Base-by-base conservation (phyloP, 2,797 vertebrate genomes). In the Myotis daubentonii region DNA sequence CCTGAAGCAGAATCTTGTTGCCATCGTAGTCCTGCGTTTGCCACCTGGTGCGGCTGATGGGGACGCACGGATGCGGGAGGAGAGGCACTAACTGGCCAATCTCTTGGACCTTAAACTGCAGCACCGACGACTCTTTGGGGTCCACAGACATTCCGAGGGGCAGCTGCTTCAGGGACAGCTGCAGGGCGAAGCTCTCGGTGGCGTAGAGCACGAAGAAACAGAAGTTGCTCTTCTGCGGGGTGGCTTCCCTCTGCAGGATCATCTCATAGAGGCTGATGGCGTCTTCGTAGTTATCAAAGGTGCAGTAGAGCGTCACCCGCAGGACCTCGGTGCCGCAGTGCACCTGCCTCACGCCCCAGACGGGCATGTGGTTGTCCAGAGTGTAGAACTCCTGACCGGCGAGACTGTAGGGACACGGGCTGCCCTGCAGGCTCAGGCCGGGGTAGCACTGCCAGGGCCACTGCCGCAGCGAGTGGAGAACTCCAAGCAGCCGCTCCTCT, bases 21-120 rank as follows among this genome's bases (percentile, higher is more conserved):
- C 99, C 99, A 0, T 99, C 99, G 0, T 99, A 99, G 98, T 99
- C 99, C 96, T 99, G 99, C 0, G 99, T 99, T 98, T 99, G 99
- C 99, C 99, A 99, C 95, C 99, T 98, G 66, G 98, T 98, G 76
- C 96, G 97, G 84, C 99, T 99, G 98, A 99, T 99, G 9, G 99
- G 99, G 9, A 98, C 96, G 1, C 99, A 99, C 0, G 99, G 99
- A 95, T 99, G 99, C 30, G 99, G 99, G 76, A 99, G 98, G 66
- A 99, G 98, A 13, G 99, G 99, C 36, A 99, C 99, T 1, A 99
- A 97, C 94, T 99, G 99, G 62, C 99, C 99, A 0, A 99, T 99
- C 96, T 99, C 99, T 6, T 98, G 99, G 95, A 99, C 99, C 75
- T 93, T 97, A 94, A 99, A 99, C 98, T 99, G 99, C 87, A 99